Evolutionary conservation across 2,113 vertebrate species (phyloP).

Genomic region (Proteles cristata): DNA sequence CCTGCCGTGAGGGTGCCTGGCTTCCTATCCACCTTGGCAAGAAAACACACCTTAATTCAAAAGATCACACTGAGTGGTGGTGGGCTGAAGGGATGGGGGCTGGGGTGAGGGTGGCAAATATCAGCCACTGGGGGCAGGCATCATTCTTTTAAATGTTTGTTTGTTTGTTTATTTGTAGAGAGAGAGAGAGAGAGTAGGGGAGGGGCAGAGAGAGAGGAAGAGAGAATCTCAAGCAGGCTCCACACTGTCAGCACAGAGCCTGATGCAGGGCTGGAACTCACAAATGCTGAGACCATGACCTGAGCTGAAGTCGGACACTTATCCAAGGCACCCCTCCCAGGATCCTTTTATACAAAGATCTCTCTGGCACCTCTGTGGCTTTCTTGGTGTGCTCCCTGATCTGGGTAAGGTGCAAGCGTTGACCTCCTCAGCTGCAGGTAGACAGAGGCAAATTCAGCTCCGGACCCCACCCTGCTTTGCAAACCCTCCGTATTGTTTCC

Average conservation of each 20-base stretch:
- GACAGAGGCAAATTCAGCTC: neutral
- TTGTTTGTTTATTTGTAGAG: too few species aligned
- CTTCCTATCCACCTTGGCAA: neutral
- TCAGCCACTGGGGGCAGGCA: neutral
- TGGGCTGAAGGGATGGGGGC: too few species aligned
- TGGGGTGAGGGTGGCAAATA: neutral
- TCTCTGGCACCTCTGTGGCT: neutral
- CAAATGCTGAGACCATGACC: too few species aligned
- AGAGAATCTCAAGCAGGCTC: too few species aligned
- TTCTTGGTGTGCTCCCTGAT: neutral
- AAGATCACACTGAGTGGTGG: neutral
- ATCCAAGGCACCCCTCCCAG: too few species aligned
- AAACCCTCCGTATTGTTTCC: neutral
- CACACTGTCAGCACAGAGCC: too few species aligned
- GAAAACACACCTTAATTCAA: neutral
- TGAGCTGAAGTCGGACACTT: too few species aligned
- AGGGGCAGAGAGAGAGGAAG: too few species aligned
- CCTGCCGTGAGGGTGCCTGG: fast-evolving
- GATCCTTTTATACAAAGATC: neutral
- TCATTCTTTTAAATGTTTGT: neutral
- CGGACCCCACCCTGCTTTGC: too few species aligned
- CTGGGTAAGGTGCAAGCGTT: neutral
- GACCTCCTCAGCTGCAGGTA: neutral
- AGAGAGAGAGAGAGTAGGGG: too few species aligned
- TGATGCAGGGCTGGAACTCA: too few species aligned